Percentiles rank a stretch among this genome's conserved stretches.
Conservation (phyloP, 2,888 invertebrate genomes). For the Diaphora mendica region DNA sequence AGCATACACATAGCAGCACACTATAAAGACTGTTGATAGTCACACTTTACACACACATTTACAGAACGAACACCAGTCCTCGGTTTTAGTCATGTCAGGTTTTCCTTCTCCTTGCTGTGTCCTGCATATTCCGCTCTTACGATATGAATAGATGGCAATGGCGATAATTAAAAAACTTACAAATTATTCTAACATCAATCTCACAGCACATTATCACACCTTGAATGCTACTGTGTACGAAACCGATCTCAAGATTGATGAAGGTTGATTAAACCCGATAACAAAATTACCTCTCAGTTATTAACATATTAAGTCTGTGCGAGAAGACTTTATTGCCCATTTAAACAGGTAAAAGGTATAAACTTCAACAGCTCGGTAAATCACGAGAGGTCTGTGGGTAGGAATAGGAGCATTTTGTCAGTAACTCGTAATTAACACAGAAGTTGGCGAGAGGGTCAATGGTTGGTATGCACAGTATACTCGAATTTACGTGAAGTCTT, state of each 20-base stretch:
- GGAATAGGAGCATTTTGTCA: neutral
- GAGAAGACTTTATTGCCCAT: neutral
- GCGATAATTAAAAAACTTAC: neutral
- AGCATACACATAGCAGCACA: too few species aligned
- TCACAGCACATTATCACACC: neutral
- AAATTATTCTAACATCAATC: neutral
- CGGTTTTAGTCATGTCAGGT: too few species aligned
- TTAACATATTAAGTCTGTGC: neutral
- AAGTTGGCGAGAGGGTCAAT: neutral
- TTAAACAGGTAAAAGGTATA: neutral
- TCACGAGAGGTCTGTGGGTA: neutral
- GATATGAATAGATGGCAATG: neutral
- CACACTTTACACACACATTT: too few species aligned
- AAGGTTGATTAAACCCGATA: neutral
- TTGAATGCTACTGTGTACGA: neutral
- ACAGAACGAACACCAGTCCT: too few species aligned
- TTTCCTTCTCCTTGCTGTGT: too few species aligned
- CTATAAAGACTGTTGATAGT: too few species aligned
- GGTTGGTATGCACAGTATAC: neutral
- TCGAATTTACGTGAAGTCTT: neutral
- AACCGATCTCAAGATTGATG: neutral
- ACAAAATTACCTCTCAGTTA: neutral
- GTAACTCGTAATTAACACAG: neutral
- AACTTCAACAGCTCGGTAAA: neutral
- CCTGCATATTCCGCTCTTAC: too few species aligned